Evolutionary conservation across 2,888 invertebrate species (phyloP), one percentile per base, ranked within the genome.

Genomic region (Leptinotarsa rubiginosa): DNA sequence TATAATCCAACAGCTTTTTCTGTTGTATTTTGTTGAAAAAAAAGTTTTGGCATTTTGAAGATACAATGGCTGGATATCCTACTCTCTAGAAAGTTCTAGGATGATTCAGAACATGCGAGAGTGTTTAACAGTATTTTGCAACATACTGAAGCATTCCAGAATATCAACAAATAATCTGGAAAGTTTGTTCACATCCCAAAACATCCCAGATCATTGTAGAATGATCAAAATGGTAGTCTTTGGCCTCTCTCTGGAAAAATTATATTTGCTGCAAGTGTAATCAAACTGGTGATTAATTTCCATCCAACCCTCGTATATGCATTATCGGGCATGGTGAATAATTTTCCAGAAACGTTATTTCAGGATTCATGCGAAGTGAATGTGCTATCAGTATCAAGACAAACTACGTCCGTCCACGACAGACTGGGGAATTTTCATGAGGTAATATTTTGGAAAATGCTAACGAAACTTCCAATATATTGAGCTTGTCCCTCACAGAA

Each of bases 381-480:
- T 56, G 56, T 56, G 1, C 22, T 56, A 22, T 56, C 56, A 22
- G 15, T 13, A 22, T 56, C 56, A 56, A 56, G 56, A 56, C 56
- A 56, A 56, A 56, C 18, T 56, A 56, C 56, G 56, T 56, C 22
- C 56, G 56, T 22, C 13, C 22, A 3, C 20, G 22, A 13, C 18
- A 22, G 4, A 49, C 16, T 49, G 15, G 56, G 22, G n/a, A 12
- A 22, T 56, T 56, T 56, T 56, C 22, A 56, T 56, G 13, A 22
- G 56, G 56, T 22, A 56, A 56, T 56, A 56, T 56, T 56, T 56
- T 56, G 56, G 22, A 22, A 3, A 20, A 56, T 7, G 56, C 56
- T 22, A 56, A 56, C 22, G 22, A 56, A 56, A 56, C 22, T 56
- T 22, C 56, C 22, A 56, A 56, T 56, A 56, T 56, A 22, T 56